Percentiles rank a stretch among this genome's conserved stretches.
These are phyloP conservation scores for Ochropleura plecta DNA, from an alignment of 2,888 invertebrate species.

Conservation along the genomic window DNA sequence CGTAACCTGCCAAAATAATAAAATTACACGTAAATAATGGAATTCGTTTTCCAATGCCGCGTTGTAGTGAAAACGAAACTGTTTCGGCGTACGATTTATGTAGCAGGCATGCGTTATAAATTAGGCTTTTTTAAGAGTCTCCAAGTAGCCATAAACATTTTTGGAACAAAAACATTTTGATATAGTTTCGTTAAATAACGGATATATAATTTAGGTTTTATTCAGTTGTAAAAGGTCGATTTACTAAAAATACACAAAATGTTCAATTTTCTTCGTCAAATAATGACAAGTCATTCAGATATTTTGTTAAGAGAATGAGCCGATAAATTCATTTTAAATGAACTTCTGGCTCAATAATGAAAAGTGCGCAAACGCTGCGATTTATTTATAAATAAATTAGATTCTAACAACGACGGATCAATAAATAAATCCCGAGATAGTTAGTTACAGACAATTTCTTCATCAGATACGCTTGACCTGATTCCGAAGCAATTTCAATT, in stretches of 20 bases:
- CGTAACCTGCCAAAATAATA: slow-evolving; percentile 63
- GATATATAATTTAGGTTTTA: slow-evolving; percentile 33
- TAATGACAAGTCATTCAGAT: slow-evolving; percentile 23
- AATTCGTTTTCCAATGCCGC: slow-evolving; percentile 56
- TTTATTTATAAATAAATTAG: slow-evolving; percentile 47
- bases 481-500: slow-evolving; percentile 54
- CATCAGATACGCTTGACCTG: slow-evolving; percentile 50
- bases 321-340: slow-evolving; percentile 35
- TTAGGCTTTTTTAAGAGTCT: slow-evolving; percentile 24
- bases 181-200: slow-evolving; percentile 10
- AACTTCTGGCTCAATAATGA: slow-evolving; percentile 32
- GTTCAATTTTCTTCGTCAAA: not conserved
- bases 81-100: slow-evolving; percentile 16
- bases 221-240: not conserved
- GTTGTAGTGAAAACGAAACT: slow-evolving; percentile 50
- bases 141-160: slow-evolving; percentile 3
- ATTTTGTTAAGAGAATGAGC: slow-evolving; percentile 31
- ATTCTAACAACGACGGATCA: slow-evolving; percentile 52
- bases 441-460: slow-evolving; percentile 49
- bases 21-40: slow-evolving; percentile 62
- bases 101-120: slow-evolving; percentile 16
- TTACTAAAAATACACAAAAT: slow-evolving; percentile 7
- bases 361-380: slow-evolving; percentile 34
- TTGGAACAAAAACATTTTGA: slow-evolving; percentile 7
- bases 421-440: slow-evolving; percentile 47